Evolutionary conservation across 1,140 invertebrate genomes (phyloP), one percentile per base, ranked within the genome.

Genomic region (Trichomalopsis sarcophagae): DNA sequence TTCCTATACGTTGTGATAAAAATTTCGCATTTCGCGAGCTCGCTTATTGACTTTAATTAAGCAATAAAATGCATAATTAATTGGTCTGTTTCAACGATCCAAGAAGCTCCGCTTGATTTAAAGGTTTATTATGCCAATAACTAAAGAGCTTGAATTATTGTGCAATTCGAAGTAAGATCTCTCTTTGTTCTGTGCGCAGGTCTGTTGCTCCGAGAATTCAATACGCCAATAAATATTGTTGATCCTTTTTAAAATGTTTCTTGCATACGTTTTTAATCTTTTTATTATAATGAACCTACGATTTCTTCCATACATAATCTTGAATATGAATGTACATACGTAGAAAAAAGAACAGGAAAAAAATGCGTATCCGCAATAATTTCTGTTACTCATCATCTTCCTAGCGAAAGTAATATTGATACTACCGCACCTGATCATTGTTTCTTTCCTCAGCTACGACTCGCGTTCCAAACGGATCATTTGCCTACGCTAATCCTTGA

Each of bases 371-470:
- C 17, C 33, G 73, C 33, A 40, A 36, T 36, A 36, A 74, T 36
- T 74, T 74, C 33, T 78, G 11, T 30, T 30, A 33, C 55, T 47
- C 69, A n/a, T 14, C 11, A 30, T 81, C 69, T 73, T 81, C 36
- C 44, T 55, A 27, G 44, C 40, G n/a, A 69, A 69, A 73, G 78
- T n/a, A 44, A 80, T 81, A 1, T 62, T 23, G 50, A 81, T 81
- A 50, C 21, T 27, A 50, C 76, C 80, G 68, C 80, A 81, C 80
- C 80, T 81, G 44, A 50, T 81, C 40, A 81, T 81, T 81, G 80
- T 81, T 81, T 73, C 40, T 81, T 71, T 30, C 14, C 73, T 40
- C 23, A 21, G 73, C 17, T 10, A 11, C 14, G 23, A 55, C 9
- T 73, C 6, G 27, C 80, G 74, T 81, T 73, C 68, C 23, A 23